Conservation (phyloP, 2,888 invertebrate genomes). For the Diogma glabrata region DNA sequence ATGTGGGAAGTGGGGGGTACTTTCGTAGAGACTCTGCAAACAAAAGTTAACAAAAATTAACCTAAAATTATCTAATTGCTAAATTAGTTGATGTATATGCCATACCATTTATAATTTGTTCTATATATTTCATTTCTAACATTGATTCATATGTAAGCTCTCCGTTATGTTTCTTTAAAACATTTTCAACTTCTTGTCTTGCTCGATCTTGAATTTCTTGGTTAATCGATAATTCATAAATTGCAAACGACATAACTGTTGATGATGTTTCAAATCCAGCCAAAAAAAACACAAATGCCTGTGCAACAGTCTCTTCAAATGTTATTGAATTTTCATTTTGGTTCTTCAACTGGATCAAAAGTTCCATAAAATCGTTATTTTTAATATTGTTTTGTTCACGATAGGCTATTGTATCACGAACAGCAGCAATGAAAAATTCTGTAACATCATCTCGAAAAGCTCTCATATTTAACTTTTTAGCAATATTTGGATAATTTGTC, state of each 20-base stretch:
- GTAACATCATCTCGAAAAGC: slow-evolving; percentile 23
- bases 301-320: slow-evolving; percentile 28
- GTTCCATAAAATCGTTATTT: slow-evolving; percentile 42
- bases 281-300: slow-evolving; percentile 37
- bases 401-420: slow-evolving; percentile 31
- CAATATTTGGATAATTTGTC: slow-evolving; percentile 22
- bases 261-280: slow-evolving; percentile 40
- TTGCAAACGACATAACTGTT: slow-evolving; percentile 31
- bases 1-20: slow-evolving; percentile 39
- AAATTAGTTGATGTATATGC: too few species aligned
- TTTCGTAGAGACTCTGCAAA: slow-evolving; percentile 42
- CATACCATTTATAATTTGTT: slow-evolving; percentile 36
- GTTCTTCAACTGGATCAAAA: slow-evolving; percentile 41
- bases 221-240: slow-evolving; percentile 33
- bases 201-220: slow-evolving; percentile 33
- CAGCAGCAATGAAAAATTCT: slow-evolving; percentile 29
- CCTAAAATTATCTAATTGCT: background rate
- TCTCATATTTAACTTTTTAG: slow-evolving; percentile 23
- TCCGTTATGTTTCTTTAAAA: slow-evolving; percentile 26
- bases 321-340: slow-evolving; percentile 19
- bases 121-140: slow-evolving; percentile 34
- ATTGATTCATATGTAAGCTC: slow-evolving; percentile 34
- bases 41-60: background rate
- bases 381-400: slow-evolving; percentile 30
- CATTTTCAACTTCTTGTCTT: slow-evolving; percentile 27